Conservation (phyloP, 1,140 invertebrate genomes). For the Trichonephila clavata region DNA sequence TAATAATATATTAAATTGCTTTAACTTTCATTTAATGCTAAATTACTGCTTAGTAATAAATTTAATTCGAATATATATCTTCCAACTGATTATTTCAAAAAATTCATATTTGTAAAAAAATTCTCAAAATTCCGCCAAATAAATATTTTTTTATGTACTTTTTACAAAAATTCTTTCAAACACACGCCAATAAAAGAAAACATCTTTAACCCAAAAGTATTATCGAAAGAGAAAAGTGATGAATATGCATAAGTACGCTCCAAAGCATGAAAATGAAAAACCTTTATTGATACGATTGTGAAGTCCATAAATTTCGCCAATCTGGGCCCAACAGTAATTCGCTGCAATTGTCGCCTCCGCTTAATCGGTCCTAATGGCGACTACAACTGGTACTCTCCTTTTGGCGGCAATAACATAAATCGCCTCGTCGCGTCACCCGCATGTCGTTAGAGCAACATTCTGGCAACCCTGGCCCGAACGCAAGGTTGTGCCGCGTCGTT, state of each 20-base stretch:
- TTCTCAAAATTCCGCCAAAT: too few species aligned
- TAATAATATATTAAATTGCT: too few species aligned
- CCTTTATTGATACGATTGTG: constrained; percentile 31
- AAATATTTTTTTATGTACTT: too few species aligned
- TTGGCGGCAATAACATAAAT: constrained; percentile 54
- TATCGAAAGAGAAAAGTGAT: neutral
- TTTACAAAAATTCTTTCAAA: too few species aligned
- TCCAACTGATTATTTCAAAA: too few species aligned
- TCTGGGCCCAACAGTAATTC: constrained; percentile 37
- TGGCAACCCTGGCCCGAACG: constrained; percentile 53
- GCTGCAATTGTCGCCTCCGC: constrained; percentile 50
- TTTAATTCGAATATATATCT: too few species aligned
- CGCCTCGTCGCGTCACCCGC: constrained; percentile 58
- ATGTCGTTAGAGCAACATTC: constrained; percentile 70
- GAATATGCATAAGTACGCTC: neutral
- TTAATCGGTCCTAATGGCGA: constrained; percentile 49
- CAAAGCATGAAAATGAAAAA: constrained; percentile 37
- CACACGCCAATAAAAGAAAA: neutral
- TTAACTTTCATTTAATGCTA: too few species aligned
- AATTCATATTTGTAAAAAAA: too few species aligned
- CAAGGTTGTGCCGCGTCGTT: constrained; percentile 65
- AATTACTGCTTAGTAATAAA: too few species aligned
- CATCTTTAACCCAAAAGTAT: neutral
- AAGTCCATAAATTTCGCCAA: constrained; percentile 36
- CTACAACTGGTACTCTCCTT: constrained; percentile 46